Conservation (phyloP, 2,113 vertebrate species). For the Dasyprocta punctata region DNA sequence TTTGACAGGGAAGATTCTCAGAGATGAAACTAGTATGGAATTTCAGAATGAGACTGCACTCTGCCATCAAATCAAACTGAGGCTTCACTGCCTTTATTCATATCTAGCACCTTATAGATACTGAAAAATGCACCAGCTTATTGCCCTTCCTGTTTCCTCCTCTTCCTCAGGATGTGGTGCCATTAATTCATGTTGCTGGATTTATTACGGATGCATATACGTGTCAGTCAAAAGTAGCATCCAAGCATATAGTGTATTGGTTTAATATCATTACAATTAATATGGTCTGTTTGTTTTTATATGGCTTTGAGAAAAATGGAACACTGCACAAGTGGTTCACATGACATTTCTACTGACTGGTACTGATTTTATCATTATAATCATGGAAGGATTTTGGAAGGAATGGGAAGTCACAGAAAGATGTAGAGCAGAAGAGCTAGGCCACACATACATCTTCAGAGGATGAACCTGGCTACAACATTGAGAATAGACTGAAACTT, state of each 20-base stretch:
- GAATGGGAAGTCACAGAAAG: neutral
- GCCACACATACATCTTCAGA: neutral
- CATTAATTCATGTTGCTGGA: neutral
- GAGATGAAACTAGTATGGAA: neutral
- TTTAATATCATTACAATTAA: neutral
- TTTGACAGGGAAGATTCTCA: neutral
- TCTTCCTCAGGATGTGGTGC: neutral
- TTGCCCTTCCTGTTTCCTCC: no score
- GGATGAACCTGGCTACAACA: neutral
- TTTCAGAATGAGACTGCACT: neutral
- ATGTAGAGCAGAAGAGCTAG: neutral
- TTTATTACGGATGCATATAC: accelerated
- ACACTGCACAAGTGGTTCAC: neutral
- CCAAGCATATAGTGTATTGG: neutral
- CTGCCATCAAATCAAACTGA: neutral
- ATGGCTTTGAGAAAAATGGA: neutral
- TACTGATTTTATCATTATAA: neutral
- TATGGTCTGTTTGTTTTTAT: neutral
- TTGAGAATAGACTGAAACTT: neutral
- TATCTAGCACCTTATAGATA: neutral
- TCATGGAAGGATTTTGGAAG: neutral
- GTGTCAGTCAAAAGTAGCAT: neutral
- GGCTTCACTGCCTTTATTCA: neutral
- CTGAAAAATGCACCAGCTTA: neutral
- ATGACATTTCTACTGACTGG: neutral